Evolutionary conservation across 2,797 vertebrate genomes (phyloP).

Genomic region (Chiroxiphia lanceolata): DNA sequence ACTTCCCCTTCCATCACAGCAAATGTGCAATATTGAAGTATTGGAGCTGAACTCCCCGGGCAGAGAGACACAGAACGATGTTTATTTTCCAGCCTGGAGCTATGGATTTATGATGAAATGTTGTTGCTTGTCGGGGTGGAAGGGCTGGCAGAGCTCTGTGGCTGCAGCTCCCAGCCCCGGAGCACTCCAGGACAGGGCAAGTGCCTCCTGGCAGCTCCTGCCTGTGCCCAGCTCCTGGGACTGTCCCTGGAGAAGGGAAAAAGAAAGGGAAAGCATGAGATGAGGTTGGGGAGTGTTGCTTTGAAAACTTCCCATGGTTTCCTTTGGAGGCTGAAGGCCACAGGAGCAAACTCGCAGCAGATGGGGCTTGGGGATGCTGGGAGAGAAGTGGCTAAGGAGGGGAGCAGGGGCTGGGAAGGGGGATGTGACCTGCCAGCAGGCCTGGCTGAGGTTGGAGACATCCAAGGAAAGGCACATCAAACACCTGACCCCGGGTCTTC

Average conservation of each 20-base stretch:
- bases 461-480: neutral
- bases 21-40: neutral
- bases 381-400: neutral
- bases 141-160: constrained; percentile 70
- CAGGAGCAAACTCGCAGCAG: neutral
- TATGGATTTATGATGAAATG: neutral
- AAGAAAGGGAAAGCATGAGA: neutral
- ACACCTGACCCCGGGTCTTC: neutral
- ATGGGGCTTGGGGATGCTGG: neutral
- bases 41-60: neutral
- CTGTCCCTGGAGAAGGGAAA: neutral
- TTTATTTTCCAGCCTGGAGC: constrained; percentile 32
- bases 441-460: neutral
- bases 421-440: neutral
- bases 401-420: neutral
- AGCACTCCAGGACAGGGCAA: neutral
- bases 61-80: neutral
- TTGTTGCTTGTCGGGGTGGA: constrained; percentile 52
- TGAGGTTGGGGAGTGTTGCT: neutral
- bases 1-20: neutral
- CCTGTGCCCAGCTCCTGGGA: neutral
- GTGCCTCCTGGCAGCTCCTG: neutral
- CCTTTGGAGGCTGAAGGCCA: neutral
- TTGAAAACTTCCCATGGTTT: neutral
- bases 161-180: neutral